phyloP scores from a whole-genome alignment of 2,113 vertebrate genomes.

The Ailuropoda melanoleuca region DNA sequence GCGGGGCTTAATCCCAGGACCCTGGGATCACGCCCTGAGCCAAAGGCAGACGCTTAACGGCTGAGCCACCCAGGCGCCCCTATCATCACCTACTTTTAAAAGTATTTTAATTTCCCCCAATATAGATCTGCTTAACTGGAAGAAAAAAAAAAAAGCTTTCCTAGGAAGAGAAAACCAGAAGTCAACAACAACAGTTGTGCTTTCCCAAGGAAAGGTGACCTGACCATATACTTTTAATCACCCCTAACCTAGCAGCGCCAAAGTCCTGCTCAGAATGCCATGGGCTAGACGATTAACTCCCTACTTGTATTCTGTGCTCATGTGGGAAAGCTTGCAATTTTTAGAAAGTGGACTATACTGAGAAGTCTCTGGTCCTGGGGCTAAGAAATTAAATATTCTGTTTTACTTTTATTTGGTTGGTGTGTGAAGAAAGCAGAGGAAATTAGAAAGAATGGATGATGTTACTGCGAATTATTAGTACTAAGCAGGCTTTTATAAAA shows the following conservation, averaged over 20 bases:
- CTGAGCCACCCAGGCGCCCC: too few relatives aligned
- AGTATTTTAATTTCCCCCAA: background rate
- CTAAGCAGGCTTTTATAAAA: background rate
- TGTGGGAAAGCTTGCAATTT: background rate
- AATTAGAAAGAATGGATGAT: background rate
- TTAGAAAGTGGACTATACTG: background rate
- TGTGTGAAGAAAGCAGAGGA: background rate
- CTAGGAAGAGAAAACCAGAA: background rate
- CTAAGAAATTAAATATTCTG: background rate
- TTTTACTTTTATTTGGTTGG: background rate
- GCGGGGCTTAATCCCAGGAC: too few relatives aligned
- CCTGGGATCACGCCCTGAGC: too few relatives aligned
- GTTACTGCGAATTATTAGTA: background rate
- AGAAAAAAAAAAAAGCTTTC: background rate
- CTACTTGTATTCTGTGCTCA: background rate
- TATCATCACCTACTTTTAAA: background rate
- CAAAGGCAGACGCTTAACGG: too few relatives aligned
- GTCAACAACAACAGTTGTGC: background rate
- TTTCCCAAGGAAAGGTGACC: background rate
- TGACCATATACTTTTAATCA: background rate
- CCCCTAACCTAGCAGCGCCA: background rate
- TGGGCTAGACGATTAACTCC: too few relatives aligned
- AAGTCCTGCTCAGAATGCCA: fast-evolving
- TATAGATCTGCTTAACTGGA: background rate
- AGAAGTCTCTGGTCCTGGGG: background rate